Evolutionary conservation across 1,140 invertebrate species (phyloP), one percentile per base, ranked within the genome.

Genomic region (Leptinotarsa defecta): DNA sequence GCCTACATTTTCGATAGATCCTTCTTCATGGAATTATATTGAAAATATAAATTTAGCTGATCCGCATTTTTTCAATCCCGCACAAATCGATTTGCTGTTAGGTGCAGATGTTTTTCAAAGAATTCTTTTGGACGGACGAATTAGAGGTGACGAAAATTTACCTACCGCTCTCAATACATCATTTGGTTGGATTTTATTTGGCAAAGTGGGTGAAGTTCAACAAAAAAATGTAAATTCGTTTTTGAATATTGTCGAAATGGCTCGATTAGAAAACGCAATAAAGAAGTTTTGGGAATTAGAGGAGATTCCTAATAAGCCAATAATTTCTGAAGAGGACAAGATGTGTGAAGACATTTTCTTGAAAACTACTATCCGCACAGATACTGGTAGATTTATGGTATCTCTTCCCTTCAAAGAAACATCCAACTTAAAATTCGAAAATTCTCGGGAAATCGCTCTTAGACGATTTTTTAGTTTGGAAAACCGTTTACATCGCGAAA

Each of bases 151-250:
- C 19, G 63, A 65, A 65, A 65, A 65, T 20, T 27, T 22, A 65
- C 63, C 63, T 20, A 65, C 63, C 13, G 57, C 57, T 17, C 19
- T 61, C 57, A 61, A 61, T 61, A 61, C 57, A 17, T 61, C 65
- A 17, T 70, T 70, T 48, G 68, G 68, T 34, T 48, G 24, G 68
- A 52, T 70, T 70, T 27, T 70, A 48, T 70, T 70, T 43, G 68
- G 68, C 43, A 70, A 69, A 8, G 20, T 48, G 13, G 34, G 34
- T 70, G 34, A 11, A 13, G 13, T 20, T 15, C 22, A 52, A 17
- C 43, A 48, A 48, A 70, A 43, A 70, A 20, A 17, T 5, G 13
- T 48, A n/a, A 70, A 48, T 70, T 52, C 68, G 17, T 70, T 70
- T 70, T 70, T 34, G 17, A 70, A 13, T 24, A 70, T 43, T 48